These are phyloP conservation scores for Ornithoptera priamus DNA, from an alignment of 2,888 invertebrate genomes.

Conservation along the genomic window DNA sequence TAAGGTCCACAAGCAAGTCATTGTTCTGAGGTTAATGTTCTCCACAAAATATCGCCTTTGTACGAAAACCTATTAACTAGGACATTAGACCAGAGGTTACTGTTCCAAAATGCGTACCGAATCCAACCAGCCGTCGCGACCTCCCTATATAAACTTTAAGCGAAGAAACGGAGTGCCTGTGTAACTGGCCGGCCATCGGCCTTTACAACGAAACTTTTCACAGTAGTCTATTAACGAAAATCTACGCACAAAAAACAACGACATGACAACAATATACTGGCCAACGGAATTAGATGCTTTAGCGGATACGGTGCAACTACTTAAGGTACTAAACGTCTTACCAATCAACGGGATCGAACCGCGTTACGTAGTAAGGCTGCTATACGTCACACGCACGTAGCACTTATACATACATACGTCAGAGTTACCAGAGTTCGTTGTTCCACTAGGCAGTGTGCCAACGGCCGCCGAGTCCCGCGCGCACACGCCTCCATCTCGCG, in stretches of 20 bases:
- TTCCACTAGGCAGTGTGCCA: constrained; percentile 78
- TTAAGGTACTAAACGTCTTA: constrained; percentile 36
- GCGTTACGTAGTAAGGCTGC: constrained; percentile 50
- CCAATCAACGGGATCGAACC: constrained; percentile 53
- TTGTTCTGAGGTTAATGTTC: constrained; percentile 36
- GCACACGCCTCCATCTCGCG: constrained; percentile 40
- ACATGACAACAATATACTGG: constrained; percentile 20
- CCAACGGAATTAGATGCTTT: constrained; percentile 30
- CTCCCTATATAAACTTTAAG: constrained; percentile 31
- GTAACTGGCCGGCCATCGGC: constrained; percentile 48
- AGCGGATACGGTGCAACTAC: constrained; percentile 17
- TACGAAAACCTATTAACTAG: constrained; percentile 38
- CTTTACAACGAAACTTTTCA: constrained; percentile 50
- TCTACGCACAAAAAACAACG: constrained; percentile 27
- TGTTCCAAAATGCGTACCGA: constrained; percentile 44
- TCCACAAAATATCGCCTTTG: constrained; percentile 36
- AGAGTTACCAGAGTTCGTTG: constrained; percentile 70
- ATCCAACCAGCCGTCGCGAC: constrained; percentile 35
- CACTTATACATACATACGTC: constrained; percentile 46
- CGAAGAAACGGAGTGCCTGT: constrained; percentile 35
- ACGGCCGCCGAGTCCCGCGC: constrained; percentile 58
- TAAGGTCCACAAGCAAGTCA: constrained; percentile 31
- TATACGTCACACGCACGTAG: constrained; percentile 46
- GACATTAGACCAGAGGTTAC: constrained; percentile 40
- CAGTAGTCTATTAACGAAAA: constrained; percentile 39